Evolutionary conservation across 64 coral and sea anemone species (phyloP), one percentile per base, ranked within the genome.

Genomic region (Montipora cactus): DNA sequence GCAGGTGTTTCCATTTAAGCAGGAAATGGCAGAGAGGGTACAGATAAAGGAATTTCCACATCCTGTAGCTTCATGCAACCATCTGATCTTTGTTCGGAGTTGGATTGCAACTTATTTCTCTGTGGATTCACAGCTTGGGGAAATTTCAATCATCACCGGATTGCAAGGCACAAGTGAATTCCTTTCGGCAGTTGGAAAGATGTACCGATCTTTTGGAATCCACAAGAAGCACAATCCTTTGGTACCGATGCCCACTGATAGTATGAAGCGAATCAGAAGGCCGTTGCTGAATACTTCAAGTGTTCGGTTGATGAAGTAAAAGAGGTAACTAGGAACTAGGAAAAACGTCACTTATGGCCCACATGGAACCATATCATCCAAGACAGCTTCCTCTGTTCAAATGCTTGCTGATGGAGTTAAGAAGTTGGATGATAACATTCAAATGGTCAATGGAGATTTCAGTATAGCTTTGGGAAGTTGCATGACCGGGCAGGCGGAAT

Each of bases 71-170:
- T 93, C 74, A 51, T 88, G 92, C 92, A 93, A 13, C 91, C 88
- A 58, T 14, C 88, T 59, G 88, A 75, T 58, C 73, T 90, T 78
- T 90, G 88, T 90, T 90, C 88, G 1, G 88, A 93, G 75, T 88
- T 93, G 19, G 61, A 93, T 80, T 87, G 81, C 76, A 93, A 93
- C 83, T 71, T 93, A 84, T 88, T 88, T 49, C 48, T 87, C 74
- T 93, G 91, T 14, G 25, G 91, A 93, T 70, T 92, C 91, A n/a
- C 91, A 92, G 59, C 91, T 87, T 25, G 83, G 76, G 70, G 91
- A 93, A 58, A 37, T 93, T 87, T 78, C 81, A 58, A 67, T 93
- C 2, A 25, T 93, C 48, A 93, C 91, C 13, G 82, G 82, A 78
- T 67, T 79, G 57, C 83, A 88, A 67, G 83, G 91, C 25, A 78